Conservation (phyloP, 2,113 vertebrate genomes). For the Astatoreochromis straeleni region DNA sequence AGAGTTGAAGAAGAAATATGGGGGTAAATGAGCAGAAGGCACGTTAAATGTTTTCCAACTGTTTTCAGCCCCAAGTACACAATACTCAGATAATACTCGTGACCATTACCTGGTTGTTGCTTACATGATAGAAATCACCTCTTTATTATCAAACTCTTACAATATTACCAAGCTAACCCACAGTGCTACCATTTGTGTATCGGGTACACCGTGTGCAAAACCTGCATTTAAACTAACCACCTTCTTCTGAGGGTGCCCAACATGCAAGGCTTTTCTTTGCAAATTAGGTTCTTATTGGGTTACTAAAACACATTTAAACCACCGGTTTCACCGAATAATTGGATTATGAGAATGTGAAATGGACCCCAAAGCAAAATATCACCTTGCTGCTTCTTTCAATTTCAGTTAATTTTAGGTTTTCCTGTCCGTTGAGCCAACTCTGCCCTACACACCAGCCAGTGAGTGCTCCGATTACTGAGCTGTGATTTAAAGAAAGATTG, state of each 20-base stretch:
- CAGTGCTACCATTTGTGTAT: background rate
- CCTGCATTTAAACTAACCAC: background rate
- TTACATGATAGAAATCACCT: background rate
- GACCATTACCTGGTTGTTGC: background rate
- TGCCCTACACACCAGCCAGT: background rate
- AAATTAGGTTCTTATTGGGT: background rate
- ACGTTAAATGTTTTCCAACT: fast-evolving
- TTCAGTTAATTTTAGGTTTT: background rate
- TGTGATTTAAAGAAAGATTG: background rate
- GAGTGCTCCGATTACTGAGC: background rate
- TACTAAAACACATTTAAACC: background rate
- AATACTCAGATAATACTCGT: background rate
- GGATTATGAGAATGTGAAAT: background rate
- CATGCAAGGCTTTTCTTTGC: background rate
- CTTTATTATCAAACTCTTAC: background rate
- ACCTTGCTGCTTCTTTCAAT: background rate
- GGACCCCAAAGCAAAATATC: fast-evolving
- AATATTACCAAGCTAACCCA: background rate
- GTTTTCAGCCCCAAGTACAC: background rate
- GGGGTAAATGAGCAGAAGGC: background rate
- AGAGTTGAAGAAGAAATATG: fast-evolving
- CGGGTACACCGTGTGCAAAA: background rate
- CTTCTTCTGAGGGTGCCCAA: background rate
- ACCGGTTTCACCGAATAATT: background rate
- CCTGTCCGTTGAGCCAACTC: background rate